These are phyloP conservation scores for Mythimna loreyi DNA, from an alignment of 2,888 invertebrate species.

Conservation along the genomic window DNA sequence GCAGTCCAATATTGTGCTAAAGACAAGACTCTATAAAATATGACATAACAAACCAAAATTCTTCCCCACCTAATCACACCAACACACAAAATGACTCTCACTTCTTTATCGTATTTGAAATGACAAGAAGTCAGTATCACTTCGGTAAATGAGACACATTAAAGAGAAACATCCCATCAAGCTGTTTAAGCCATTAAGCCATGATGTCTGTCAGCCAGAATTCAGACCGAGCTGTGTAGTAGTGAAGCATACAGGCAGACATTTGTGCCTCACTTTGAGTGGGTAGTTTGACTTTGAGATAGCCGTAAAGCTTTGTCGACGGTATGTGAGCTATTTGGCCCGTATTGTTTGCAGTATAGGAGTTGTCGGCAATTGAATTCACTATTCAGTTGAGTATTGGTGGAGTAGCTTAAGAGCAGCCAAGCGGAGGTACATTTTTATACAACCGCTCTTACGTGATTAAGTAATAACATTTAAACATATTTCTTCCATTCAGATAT, in stretches of 20 bases:
- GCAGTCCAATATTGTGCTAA: too few relatives aligned
- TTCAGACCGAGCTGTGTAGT: background rate
- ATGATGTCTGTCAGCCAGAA: background rate
- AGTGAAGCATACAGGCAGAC: constrained; percentile 31
- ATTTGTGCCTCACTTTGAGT: constrained; percentile 28
- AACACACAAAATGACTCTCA: background rate
- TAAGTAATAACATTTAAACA: too few relatives aligned
- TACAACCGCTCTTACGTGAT: too few relatives aligned
- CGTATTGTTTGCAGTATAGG: background rate
- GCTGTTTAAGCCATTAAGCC: background rate
- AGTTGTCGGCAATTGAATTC: constrained; percentile 1
- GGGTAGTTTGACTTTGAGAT: constrained; percentile 44
- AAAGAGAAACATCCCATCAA: constrained; percentile 14
- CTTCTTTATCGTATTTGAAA: background rate
- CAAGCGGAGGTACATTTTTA: too few relatives aligned
- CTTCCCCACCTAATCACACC: background rate
- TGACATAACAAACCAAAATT: too few relatives aligned
- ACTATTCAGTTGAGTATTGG: background rate
- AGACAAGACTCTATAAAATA: too few relatives aligned
- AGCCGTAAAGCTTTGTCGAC: constrained; percentile 22
- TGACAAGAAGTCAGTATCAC: constrained; percentile 10
- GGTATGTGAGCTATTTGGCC: constrained; percentile 15
- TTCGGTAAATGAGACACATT: constrained; percentile 6
- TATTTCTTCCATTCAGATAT: too few relatives aligned
- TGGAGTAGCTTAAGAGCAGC: background rate